Evolutionary conservation across 2,888 invertebrate species (phyloP), one percentile per base, ranked within the genome.

Genomic region (Choristoneura rosaceana): DNA sequence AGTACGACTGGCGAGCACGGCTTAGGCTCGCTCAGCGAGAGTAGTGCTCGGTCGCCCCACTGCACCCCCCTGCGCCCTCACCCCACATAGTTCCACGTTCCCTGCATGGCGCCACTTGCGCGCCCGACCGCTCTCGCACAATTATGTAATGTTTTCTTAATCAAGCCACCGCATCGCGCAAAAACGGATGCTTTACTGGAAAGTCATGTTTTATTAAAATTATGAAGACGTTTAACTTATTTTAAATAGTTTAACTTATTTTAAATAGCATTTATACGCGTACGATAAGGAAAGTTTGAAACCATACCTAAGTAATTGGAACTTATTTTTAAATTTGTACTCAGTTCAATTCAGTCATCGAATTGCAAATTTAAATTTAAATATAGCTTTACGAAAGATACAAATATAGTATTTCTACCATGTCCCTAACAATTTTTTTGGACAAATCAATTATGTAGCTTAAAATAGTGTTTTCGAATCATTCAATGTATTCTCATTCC

Each of bases 91-190:
- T 93, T 91, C 90, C 90, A 91, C 89, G 90, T 90, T 89, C 80
- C 80, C 86, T 90, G 90, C 87, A 90, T 86, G 92, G 93, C 93
- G 93, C 93, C 91, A 93, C 93, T 92, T 89, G 90, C 90, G 88
- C 90, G 83, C 83, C 86, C 82, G 85, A 84, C 86, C 88, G 87
- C 88, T 89, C 86, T 89, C 87, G 85, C 87, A 91, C 90, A 92
- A 92, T 93, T 93, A 93, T 92, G 88, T 92, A 92, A 92, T 92
- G 90, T 92, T 93, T 93, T 92, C 90, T 91, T 92, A 91, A 92
- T 92, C 89, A 88, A 90, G 87, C 87, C 84, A 87, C 87, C 87
- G 86, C 86, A 87, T 84, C 82, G 82, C 81, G 80, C 87, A 87
- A 85, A 89, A 90, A 89, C 88, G 84, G 82, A 78, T 84, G 84